A percentile compares a stretch with the other conserved stretches of the same genome.
phyloP scores from a whole-genome alignment of 2,888 invertebrate species.

The Leptarthrus brevirostris region DNA sequence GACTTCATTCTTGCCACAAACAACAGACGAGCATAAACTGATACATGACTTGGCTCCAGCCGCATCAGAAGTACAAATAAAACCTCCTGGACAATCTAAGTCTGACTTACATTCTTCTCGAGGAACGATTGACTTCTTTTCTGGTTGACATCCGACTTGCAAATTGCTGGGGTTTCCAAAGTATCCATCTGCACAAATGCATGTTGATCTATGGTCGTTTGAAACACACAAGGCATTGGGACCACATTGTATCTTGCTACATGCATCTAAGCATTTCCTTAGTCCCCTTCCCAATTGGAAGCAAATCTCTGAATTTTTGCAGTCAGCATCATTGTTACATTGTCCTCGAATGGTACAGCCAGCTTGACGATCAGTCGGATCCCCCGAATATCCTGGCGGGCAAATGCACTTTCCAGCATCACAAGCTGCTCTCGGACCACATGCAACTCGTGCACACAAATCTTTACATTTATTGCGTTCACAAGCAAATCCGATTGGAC shows the following conservation, averaged over 20 bases:
- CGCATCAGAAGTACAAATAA: slow-evolving; percentile 75
- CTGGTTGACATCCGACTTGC: slow-evolving; percentile 80
- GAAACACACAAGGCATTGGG: slow-evolving; percentile 89
- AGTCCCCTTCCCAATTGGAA: slow-evolving; percentile 83
- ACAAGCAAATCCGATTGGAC: slow-evolving; percentile 82
- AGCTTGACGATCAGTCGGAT: slow-evolving; percentile 75
- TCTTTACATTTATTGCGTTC: slow-evolving; percentile 80
- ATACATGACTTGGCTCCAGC: slow-evolving; percentile 77
- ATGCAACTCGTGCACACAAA: slow-evolving; percentile 79
- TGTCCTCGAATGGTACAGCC: slow-evolving; percentile 82
- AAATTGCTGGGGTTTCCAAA: slow-evolving; percentile 85
- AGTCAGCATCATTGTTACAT: slow-evolving; percentile 84
- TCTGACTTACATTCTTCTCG: slow-evolving; percentile 74
- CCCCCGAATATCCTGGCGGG: slow-evolving; percentile 80
- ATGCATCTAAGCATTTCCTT: slow-evolving; percentile 87
- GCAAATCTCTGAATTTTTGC: slow-evolving; percentile 86
- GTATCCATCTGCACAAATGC: slow-evolving; percentile 86
- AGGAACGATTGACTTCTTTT: slow-evolving; percentile 70
- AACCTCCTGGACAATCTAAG: slow-evolving; percentile 78
- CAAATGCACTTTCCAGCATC: slow-evolving; percentile 84
- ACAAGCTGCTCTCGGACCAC: slow-evolving; percentile 86
- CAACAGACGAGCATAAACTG: slow-evolving; percentile 82
- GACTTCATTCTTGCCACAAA: slow-evolving; percentile 84
- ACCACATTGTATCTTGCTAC: slow-evolving; percentile 88
- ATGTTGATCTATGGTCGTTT: slow-evolving; percentile 85